phyloP scores from a whole-genome alignment of 2,797 vertebrate species.

The Acipenser ruthenus region DNA sequence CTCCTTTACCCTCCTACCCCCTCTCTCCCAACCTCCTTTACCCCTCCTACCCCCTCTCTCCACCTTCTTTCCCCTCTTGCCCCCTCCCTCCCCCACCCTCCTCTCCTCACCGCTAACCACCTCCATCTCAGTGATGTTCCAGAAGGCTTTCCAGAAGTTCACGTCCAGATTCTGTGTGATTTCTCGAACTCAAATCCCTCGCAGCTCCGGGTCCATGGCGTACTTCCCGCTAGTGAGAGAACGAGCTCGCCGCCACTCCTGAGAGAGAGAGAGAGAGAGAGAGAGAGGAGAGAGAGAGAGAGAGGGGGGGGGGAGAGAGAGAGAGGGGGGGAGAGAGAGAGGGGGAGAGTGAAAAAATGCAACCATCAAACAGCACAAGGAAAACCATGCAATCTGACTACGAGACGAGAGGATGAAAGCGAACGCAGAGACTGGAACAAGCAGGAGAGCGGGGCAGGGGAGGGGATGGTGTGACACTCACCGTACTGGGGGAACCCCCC shows the following conservation, averaged over 20 bases:
- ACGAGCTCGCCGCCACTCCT: conserved; percentile 83
- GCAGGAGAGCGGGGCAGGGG: neutral
- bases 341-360: neutral
- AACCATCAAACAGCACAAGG: too few relatives aligned
- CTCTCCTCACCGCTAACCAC: conserved; percentile 70
- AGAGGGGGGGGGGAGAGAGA: neutral
- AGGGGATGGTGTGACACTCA: conserved; percentile 48
- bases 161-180: conserved; percentile 86
- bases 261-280: neutral
- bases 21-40: too few relatives aligned
- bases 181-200: conserved; percentile 80
- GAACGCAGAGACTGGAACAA: neutral
- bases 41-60: too few relatives aligned
- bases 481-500: conserved; percentile 61
- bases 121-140: conserved; percentile 85
- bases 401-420: too few relatives aligned
- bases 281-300: neutral
- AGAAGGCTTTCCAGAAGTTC: conserved; percentile 87
- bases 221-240: conserved; percentile 84
- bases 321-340: neutral
- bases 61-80: neutral
- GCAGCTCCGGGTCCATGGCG: conserved; percentile 81
- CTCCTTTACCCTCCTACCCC: too few relatives aligned
- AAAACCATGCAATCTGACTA: too few relatives aligned
- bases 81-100: neutral